Percentiles rank a stretch among this genome's conserved stretches.
Conservation (phyloP, 2,113 vertebrate genomes). For the Cephalopholis sonnerati region DNA sequence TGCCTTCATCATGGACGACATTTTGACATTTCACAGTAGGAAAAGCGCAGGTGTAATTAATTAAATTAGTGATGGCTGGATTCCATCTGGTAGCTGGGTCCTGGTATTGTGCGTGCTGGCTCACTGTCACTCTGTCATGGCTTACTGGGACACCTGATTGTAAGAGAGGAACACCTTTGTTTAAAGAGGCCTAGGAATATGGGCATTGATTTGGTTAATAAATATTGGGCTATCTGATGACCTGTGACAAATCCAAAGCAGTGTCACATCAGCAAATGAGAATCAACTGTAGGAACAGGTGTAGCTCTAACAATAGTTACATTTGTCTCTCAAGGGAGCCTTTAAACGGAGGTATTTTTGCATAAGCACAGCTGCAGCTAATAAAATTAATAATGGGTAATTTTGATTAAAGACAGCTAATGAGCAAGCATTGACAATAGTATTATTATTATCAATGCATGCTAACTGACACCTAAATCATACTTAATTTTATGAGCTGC, state of each 20-base stretch:
- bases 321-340: constrained; percentile 27
- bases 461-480: constrained; percentile 48
- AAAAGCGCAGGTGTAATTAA: constrained; percentile 10
- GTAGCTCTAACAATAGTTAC: constrained; percentile 9
- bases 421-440: constrained; percentile 38
- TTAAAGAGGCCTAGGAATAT: background rate
- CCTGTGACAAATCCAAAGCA: background rate
- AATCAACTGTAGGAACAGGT: constrained; percentile 1
- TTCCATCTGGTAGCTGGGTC: background rate
- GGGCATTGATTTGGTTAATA: background rate
- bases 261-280: background rate
- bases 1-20: background rate
- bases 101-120: background rate
- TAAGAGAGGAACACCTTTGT: background rate
- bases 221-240: background rate
- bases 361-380: constrained; percentile 58
- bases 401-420: constrained; percentile 58
- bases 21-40: constrained; percentile 7
- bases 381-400: constrained; percentile 59
- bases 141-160: background rate
- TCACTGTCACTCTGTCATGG: background rate
- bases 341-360: constrained; percentile 33
- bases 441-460: constrained; percentile 41
- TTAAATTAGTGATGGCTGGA: constrained; percentile 8
- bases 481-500: constrained; percentile 43